A percentile compares a stretch with the other conserved stretches of the same genome.
Conservation (phyloP, 2,797 vertebrate genomes). For the Coilia nasus region DNA sequence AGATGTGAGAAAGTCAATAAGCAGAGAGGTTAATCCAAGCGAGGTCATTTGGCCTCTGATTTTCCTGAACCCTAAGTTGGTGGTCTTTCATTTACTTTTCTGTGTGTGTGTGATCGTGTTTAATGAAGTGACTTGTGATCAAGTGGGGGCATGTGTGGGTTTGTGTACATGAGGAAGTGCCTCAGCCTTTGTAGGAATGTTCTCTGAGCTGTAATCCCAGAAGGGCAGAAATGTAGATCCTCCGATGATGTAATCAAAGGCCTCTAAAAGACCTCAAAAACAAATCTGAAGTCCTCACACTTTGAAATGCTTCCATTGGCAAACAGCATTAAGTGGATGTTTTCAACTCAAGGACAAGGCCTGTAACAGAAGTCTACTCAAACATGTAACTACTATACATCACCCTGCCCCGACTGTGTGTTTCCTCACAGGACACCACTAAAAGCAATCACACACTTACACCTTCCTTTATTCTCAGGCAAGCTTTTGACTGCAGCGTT, state of each 20-base stretch:
- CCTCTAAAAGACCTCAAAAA: background rate
- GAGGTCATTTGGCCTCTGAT: background rate
- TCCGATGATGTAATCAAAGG: slow-evolving; percentile 16
- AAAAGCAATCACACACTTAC: background rate
- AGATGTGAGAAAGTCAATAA: too few relatives aligned
- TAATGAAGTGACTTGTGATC: too few relatives aligned
- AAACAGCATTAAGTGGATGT: background rate
- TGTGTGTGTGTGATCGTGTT: background rate
- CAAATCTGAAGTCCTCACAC: background rate
- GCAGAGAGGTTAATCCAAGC: too few relatives aligned
- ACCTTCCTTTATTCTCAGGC: background rate
- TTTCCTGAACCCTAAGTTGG: background rate
- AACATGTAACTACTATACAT: background rate
- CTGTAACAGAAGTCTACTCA: background rate
- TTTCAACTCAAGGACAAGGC: background rate
- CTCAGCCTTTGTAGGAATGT: background rate
- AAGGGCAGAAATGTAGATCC: background rate
- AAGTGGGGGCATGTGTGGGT: too few relatives aligned
- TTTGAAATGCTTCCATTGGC: background rate
- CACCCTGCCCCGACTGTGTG: too few relatives aligned
- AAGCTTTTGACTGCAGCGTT: background rate
- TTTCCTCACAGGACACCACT: background rate
- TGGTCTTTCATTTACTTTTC: background rate
- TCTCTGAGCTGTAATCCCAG: slow-evolving; percentile 13
- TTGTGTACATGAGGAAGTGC: background rate